Conservation (phyloP, 2,797 vertebrate genomes). For the Gymnocypris eckloni region DNA sequence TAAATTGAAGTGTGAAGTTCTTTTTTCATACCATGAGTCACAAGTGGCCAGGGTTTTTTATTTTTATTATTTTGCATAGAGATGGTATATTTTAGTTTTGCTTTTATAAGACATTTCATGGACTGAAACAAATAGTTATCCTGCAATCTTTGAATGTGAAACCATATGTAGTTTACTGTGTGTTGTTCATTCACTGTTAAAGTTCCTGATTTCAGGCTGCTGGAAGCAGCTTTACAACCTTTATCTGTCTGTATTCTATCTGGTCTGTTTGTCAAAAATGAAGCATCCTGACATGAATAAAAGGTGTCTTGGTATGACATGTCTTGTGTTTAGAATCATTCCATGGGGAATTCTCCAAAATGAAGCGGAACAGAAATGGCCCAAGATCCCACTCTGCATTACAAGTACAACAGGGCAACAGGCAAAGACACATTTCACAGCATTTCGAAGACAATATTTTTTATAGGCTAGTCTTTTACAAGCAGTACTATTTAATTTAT, state of each 20-base stretch:
- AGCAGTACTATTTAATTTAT: neutral
- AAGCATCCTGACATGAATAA: constrained; percentile 25
- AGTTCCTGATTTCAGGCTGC: neutral
- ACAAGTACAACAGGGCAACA: constrained; percentile 2
- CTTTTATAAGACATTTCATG: neutral
- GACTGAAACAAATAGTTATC: neutral
- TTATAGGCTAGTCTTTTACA: neutral
- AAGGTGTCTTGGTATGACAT: neutral
- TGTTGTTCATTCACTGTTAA: neutral
- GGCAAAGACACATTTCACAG: neutral
- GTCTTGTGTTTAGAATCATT: constrained; percentile 1
- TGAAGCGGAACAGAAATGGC: neutral
- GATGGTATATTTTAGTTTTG: neutral
- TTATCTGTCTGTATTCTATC: neutral
- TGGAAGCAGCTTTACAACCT: neutral
- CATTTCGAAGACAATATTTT: neutral
- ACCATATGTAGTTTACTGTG: neutral
- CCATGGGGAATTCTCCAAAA: neutral
- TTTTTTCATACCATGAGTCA: neutral
- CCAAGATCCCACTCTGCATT: neutral
- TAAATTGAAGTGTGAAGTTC: neutral
- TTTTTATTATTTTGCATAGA: neutral
- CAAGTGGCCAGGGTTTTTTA: neutral
- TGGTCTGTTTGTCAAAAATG: constrained; percentile 17
- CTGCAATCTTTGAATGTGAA: neutral